Base-by-base conservation (phyloP, 1,140 invertebrate species). In the Dryas iulia region DNA sequence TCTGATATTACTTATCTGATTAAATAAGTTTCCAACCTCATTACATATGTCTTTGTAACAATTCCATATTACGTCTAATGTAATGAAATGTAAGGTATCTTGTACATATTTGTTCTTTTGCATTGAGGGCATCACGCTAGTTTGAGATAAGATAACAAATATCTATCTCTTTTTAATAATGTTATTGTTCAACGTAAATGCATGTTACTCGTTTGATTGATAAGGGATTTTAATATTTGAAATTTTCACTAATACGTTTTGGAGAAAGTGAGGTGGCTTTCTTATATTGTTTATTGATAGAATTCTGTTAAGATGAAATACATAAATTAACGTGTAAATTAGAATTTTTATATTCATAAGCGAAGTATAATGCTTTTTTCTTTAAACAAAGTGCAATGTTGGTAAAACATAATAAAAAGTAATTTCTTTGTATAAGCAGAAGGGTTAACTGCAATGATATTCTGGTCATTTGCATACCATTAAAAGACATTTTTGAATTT, bases 91-190 rank as follows among this genome's bases (percentile, higher is more conserved):
- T 14, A 39, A 39, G 33, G 39, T 21, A 10, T 31, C 4, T 31
- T 31, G 30, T 31, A 31, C 10, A 21, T 47, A 7, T 47, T 47
- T 47, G 39, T 47, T 47, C 39, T 47, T 47, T n/a, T 25, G 7
- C 52, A 53, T 53, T 63, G 47, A 63, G 60, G 60, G 26, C 60
- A 54, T 47, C 35, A 63, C 60, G 47, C 52, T 30, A 26, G 12
- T 30, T 8, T 25, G 4, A 25, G 60, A 63, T 63, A 63, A 63
- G 60, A 63, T 63, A 52, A 14, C 39, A 63, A 12, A 63, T 18
- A 11, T 28, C 3, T 54, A 24, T 63, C 18, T 54, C 47, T 31
- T 10, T 63, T 63, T 25, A 63, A 63, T 63, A 63, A 54, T 63
- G 18, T 63, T 59, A 33, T 56, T 63, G 60, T 54, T 58, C 2